phyloP scores from a whole-genome alignment of 2,797 vertebrate genomes.

The Aplochiton taeniatus region DNA sequence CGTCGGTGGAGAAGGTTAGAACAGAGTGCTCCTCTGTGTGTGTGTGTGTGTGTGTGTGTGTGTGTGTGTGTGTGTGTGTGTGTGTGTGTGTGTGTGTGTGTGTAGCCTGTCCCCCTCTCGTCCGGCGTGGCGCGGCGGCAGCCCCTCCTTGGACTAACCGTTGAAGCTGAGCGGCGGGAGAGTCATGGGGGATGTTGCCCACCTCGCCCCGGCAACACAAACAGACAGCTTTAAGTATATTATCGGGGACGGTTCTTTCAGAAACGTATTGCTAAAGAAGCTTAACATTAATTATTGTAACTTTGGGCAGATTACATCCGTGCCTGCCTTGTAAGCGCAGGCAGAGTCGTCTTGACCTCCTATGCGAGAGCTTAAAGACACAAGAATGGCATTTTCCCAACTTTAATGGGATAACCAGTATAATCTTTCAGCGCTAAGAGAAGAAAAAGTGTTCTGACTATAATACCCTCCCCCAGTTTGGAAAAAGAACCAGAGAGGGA shows the following conservation, averaged over 20 bases:
- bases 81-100: background rate
- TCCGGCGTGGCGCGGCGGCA: conserved; percentile 78
- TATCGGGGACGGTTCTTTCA: conserved; percentile 97
- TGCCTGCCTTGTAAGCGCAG: conserved; percentile 95
- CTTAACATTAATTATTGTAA: conserved; percentile 99
- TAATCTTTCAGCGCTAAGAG: conserved; percentile 97
- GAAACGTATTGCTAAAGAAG: conserved; percentile 99
- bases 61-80: background rate
- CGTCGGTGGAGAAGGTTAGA: background rate
- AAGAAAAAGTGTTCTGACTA: conserved; percentile 93
- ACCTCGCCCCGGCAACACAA: conserved; percentile 86
- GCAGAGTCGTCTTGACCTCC: conserved; percentile 99
- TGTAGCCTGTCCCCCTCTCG: conserved; percentile 57
- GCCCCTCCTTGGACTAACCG: conserved; percentile 89
- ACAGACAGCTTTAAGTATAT: conserved; percentile 97
- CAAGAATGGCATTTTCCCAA: conserved; percentile 99
- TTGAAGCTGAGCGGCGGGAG: conserved; percentile 91
- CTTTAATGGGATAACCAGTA: conserved; percentile 99
- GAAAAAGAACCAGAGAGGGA: conserved; percentile 62
- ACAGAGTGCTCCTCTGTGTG: conserved; percentile 1
- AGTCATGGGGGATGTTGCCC: conserved; percentile 77
- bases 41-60: background rate
- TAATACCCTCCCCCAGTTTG: conserved; percentile 93
- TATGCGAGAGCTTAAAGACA: conserved; percentile 99
- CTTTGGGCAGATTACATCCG: conserved; percentile 99